Conservation (phyloP, 2,113 vertebrate genomes). For the Solea solea region DNA sequence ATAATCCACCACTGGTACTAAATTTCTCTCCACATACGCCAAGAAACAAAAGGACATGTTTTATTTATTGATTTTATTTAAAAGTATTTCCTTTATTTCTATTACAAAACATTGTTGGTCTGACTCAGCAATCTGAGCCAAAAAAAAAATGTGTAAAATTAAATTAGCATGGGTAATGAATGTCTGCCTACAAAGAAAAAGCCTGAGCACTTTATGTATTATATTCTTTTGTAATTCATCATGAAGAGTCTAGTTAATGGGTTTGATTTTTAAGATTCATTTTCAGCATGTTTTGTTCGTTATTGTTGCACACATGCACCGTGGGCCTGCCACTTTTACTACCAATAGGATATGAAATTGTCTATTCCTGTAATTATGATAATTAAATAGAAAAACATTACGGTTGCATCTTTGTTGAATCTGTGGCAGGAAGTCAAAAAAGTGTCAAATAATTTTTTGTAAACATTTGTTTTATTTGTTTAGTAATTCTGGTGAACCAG, state of each 20-base stretch:
- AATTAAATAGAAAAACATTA: background rate
- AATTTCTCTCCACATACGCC: background rate
- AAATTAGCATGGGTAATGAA: no score
- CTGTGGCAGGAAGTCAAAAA: background rate
- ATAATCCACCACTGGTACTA: no score
- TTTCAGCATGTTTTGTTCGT: no score
- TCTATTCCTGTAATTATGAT: background rate
- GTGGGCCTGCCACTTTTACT: background rate
- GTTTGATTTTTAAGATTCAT: no score
- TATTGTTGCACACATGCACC: background rate
- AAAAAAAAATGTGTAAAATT: no score
- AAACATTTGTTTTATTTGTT: background rate
- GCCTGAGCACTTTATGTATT: no score
- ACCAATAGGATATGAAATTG: background rate
- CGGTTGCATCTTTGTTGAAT: background rate
- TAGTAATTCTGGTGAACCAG: background rate
- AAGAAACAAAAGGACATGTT: background rate
- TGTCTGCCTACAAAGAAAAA: no score
- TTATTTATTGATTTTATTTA: background rate
- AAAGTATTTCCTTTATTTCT: background rate
- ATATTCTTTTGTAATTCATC: no score
- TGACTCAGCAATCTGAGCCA: no score
- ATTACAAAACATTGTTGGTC: no score
- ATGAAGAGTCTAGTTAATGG: no score
- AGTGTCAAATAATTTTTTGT: background rate